Base-by-base conservation (phyloP, 2,113 vertebrate species). In the Indicator maculatus region DNA sequence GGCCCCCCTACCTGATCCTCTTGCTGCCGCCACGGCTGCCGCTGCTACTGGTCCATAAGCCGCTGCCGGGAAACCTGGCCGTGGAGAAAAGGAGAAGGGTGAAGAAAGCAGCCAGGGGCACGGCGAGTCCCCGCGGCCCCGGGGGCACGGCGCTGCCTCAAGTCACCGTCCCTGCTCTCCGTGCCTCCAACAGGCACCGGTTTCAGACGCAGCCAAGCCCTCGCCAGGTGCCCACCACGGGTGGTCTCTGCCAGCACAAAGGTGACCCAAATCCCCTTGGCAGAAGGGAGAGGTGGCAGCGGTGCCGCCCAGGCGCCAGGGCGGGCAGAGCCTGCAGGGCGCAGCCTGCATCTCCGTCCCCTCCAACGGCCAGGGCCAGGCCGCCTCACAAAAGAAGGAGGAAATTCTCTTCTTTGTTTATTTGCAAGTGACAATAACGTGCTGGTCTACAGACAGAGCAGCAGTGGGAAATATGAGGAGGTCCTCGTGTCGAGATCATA, bases 1-100 rank as follows among this genome's bases (percentile, higher is more conserved):
- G 98, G 98, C 97, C 97, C 98, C 98, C 99, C 99, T 99, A 99
- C 99, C 99, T 99, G 99, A 99, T 98, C 99, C 99, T 98, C 99
- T 98, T 16, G 99, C 99, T 67, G 99, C 99, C 1, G 99, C 99
- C 98, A 99, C 98, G 3, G 99, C 99, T 7, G 99, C 99, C 1
- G 99, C 99, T 6, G 99, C 98, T 98, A 99, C 99, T 96, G 99
- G 99, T 98, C 99, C 98, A 9, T 99, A 99, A 74, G 99, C 98
- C 16, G 99, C 98, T 93, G 99, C 98, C 21, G 99, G 99, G 86
- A 99, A 99, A 98, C 99, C 99, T 99, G 98, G 95, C 53, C 76
- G 11, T 92, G 95, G 95, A 95, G 97, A 96, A 95, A 95, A 95
- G 83, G 85, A 93, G 33, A 59, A 67, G 93, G 91, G 94, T 98